Base-by-base conservation (phyloP, 2,797 vertebrate genomes). In the Myotis daubentonii region DNA sequence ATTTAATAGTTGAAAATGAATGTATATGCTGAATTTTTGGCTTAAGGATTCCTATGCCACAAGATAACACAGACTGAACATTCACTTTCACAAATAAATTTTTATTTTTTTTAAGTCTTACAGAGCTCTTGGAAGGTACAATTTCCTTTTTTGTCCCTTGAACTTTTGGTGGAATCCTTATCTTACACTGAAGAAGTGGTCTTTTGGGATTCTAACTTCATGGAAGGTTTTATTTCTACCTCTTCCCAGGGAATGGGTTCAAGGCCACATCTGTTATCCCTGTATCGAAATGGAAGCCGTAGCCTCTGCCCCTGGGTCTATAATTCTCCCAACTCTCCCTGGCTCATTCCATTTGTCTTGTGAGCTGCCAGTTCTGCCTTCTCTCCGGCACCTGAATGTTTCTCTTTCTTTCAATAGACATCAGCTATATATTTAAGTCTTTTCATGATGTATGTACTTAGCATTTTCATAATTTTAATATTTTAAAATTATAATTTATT, bases 381-480 rank as follows among this genome's bases (percentile, higher is more conserved):
- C 23, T 94, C 22, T 71, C 55, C 60, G 80, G 49, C 33, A 72
- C 13, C 38, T 94, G 8, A 3, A 53, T 81, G 0, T 80, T 80
- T 76, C 44, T 55, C 33, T 92, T 62, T 93, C 41, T 89, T 87
- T 85, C 53, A 36, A 8, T 76, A 57, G 12, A 51, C 13, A 7
- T 55, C 62, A 66, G 13, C 22, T 84, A 25, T 72, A 41, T 68
- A 66, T 82, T 87, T 74, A 16, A 55, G 55, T 82, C n/a, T 86
- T 93, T 55, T 47, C 47, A 17, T 74, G 53, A 12, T 55, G 9
- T 65, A 78, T 95, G 49, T 44, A 62, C 13, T 49, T 55, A 85
- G 41, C 17, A 92, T 55, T 93, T 84, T 91, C 72, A 81, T 55
- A 76, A 49, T 91, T 93, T 83, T 57, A 41, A 53, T 91, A 81